Evolutionary conservation across 2,113 vertebrate species (phyloP).

Genomic region (Pteruthius melanotis): DNA sequence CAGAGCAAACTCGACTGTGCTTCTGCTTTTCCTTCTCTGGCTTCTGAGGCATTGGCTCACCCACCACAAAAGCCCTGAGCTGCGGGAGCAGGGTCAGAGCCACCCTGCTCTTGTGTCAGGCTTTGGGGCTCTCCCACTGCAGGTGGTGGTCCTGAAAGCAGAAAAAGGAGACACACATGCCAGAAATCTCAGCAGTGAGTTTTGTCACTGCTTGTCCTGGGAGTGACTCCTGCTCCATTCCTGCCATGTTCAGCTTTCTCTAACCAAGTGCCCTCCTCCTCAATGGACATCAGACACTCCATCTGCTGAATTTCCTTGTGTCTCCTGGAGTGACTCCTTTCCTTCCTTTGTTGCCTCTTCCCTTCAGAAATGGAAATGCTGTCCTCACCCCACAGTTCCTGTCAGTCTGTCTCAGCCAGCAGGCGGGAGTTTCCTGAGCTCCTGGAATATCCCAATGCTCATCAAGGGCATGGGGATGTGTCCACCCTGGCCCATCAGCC

Average conservation of each 20-base stretch:
- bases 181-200: neutral
- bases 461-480: neutral
- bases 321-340: neutral
- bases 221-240: neutral
- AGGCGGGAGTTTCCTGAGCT: neutral
- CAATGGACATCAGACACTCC: neutral
- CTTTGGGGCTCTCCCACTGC: neutral
- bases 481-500: neutral
- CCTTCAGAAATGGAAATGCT: neutral
- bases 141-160: neutral
- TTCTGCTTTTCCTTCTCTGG: neutral
- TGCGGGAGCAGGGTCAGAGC: rapidly evolving
- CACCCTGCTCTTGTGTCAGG: neutral
- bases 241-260: neutral
- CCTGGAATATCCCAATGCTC: neutral
- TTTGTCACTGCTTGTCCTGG: neutral
- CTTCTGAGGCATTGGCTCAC: neutral
- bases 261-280: neutral
- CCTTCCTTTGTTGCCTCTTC: neutral
- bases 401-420: neutral
- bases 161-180: neutral
- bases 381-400: neutral
- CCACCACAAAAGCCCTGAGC: neutral
- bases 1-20: neutral
- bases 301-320: neutral